Conservation (phyloP, 2,113 vertebrate genomes). For the Austrofundulus limnaeus region DNA sequence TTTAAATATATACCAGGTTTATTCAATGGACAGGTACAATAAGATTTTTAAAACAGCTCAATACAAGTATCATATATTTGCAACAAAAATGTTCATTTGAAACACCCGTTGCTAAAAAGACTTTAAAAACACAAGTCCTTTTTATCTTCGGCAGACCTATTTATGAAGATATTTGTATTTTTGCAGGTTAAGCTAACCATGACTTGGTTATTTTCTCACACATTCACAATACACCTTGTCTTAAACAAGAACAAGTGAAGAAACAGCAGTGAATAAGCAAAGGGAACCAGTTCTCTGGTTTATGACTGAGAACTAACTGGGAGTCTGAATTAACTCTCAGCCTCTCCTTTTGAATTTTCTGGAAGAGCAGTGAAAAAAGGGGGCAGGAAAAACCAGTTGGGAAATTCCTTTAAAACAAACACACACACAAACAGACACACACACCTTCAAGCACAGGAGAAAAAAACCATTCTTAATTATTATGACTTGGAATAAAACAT, state of each 20-base stretch:
- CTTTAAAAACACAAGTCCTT: no score
- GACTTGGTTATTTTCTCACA: background rate
- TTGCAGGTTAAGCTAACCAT: no score
- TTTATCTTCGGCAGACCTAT: no score
- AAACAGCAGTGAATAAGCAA: slow-evolving; percentile 2
- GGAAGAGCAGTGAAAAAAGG: slow-evolving; percentile 10
- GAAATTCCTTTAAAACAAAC: background rate
- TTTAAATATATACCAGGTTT: no score
- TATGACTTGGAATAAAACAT: background rate
- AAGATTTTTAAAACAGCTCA: no score
- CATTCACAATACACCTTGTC: background rate
- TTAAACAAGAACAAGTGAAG: background rate
- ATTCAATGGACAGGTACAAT: no score
- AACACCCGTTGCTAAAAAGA: no score
- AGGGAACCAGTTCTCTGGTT: background rate
- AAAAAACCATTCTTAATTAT: background rate
- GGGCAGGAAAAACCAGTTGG: slow-evolving; percentile 63
- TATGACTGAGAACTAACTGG: slow-evolving; percentile 4
- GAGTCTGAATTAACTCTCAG: slow-evolving; percentile 9
- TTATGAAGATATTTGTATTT: no score
- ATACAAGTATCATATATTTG: no score
- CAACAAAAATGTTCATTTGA: no score
- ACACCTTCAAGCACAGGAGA: slow-evolving; percentile 18
- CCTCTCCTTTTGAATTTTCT: slow-evolving; percentile 5
- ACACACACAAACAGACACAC: slow-evolving; percentile 7